These are phyloP conservation scores for Portunus trituberculatus DNA, from an alignment of 1,140 invertebrate genomes.

Conservation along the genomic window DNA sequence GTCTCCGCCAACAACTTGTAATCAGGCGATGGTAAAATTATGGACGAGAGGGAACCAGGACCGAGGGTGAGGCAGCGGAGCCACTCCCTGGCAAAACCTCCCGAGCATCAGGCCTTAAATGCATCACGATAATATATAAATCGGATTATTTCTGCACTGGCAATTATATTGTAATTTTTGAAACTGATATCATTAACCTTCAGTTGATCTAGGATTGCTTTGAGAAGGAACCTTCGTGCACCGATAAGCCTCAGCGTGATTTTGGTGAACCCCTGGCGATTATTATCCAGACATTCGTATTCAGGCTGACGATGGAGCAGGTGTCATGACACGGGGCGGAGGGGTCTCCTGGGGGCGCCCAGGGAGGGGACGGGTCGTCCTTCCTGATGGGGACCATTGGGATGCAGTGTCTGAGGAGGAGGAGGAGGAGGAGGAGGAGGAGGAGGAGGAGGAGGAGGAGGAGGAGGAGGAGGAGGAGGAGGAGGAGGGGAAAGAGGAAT, in stretches of 20 bases:
- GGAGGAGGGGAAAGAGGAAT: neutral
- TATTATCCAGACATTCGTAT: neutral
- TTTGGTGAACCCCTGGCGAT: neutral
- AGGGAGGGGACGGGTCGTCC: neutral
- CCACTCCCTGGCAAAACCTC: neutral
- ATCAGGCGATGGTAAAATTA: conserved; percentile 15
- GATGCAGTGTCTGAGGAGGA: no score
- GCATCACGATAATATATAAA: conserved; percentile 24
- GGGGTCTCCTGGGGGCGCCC: neutral
- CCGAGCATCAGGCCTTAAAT: neutral
- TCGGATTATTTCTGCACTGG: neutral
- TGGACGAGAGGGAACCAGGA: neutral
- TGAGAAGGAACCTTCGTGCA: neutral
- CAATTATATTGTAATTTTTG: neutral
- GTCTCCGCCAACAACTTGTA: neutral
- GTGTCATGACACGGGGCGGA: neutral
- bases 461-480: neutral
- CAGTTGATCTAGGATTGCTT: neutral
- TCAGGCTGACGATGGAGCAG: neutral
- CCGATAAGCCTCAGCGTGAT: neutral
- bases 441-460: neutral
- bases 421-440: neutral
- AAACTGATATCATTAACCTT: neutral
- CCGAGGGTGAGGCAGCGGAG: neutral
- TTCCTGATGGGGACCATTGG: no score